Base-by-base conservation (phyloP, 1,140 invertebrate genomes). In the Drosophila kurseongensis region DNA sequence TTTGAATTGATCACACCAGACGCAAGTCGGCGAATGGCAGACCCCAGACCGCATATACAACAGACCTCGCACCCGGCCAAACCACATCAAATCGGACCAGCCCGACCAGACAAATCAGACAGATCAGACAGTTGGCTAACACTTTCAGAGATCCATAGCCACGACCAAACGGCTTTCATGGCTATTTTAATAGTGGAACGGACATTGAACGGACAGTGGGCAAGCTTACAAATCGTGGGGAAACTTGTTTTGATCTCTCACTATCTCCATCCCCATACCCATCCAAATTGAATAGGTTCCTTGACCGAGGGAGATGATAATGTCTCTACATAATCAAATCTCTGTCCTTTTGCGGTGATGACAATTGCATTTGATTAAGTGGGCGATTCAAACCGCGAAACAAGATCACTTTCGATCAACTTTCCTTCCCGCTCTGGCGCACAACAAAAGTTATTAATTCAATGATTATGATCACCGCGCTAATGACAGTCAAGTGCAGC, bases 401-500 rank as follows among this genome's bases (percentile, higher is more conserved):
- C 32, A 48, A 41, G 44, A 57, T 71, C 65, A 48, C 67, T 69
- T 69, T 69, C 60, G 72, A 65, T 65, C 63, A 48, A 66, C 42
- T 58, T 76, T 57, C 51, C 52, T 75, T 60, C 36, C 40, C 14
- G 35, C 54, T 23, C 45, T 44, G 55, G 23, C 40, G 29, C 73
- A 66, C 73, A 52, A 78, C 72, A 75, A 48, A 82, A 75, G 78
- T 69, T 88, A 88, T 88, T 89, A 88, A 88, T 80, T 88, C 54
- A 88, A 88, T 88, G 83, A 89, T 88, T 88, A 88, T 88, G 80
- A 89, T 89, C 65, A 66, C 61, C 61, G 58, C 80, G 83, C 83
- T 88, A 88, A 88, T 88, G 84, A 88, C 73, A 80, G 57, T 89
- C 83, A 88, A 88, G 83, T 88, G 84, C 83, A 88, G 52, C 65